Base-by-base conservation (phyloP, 2,113 vertebrate species). In the Chaetura pelagica region DNA sequence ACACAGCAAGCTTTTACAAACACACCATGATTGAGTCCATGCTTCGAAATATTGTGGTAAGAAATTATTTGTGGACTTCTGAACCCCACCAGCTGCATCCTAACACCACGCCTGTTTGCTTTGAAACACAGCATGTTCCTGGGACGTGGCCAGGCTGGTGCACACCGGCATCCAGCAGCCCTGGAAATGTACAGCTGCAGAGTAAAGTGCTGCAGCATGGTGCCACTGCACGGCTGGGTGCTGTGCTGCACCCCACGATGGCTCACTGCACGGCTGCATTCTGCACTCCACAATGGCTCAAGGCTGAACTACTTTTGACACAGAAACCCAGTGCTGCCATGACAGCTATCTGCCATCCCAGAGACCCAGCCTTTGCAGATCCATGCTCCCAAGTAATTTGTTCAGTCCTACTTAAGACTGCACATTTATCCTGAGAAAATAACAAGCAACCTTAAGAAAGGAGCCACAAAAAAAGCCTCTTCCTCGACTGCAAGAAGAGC, bases 181-280 rank as follows among this genome's bases (percentile, higher is more conserved):
- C 69, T 66, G 78, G 82, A n/a, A n/a, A 64, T 3, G 19, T 7
- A 26, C 4, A 0, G 0, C 51, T 52, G 35, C 3, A 23, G 40
- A 32, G 46, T 34, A 19, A 57, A 54, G 40, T 4, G 17, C 66
- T 51, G 79, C 27, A 35, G 23, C 34, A 55, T 13, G 14, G 24
- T 12, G 13, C 29, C 54, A 30, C 54, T 55, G 54, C 9, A 15
- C 8, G 9, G 27, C 54, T 30, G 54, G 54, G 18, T 32, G 27
- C 63, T 66, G 18, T 32, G 27, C 63, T 66, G 82, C 26, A 26
- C 21, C 42, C 35, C 48, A 52, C 2, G 1, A 18, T 3, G 44
- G 32, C 40, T 68, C 51, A 1, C 4, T 4, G 26, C 40, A 38
- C 0, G 5, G 38, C 20, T 42, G 40, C 12, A 5, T 42, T 12